A percentile compares a stretch with the other conserved stretches of the same genome.
Evolutionary conservation across 2,113 vertebrate genomes (phyloP).

Genomic region (Copsychus sechellarum): DNA sequence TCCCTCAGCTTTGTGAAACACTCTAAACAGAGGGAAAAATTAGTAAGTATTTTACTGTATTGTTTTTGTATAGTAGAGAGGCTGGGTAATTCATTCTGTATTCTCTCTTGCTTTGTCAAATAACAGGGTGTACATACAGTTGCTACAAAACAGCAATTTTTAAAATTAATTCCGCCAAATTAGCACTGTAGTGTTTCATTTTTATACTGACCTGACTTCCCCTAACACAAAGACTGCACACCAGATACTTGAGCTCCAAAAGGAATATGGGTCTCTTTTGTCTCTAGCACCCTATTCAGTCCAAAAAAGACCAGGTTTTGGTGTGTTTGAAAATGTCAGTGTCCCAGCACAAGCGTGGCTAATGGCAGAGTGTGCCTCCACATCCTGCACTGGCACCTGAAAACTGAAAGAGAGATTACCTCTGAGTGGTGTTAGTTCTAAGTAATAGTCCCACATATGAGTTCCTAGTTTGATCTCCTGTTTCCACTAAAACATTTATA

Average conservation of each 20-base stretch:
- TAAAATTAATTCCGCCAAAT: slow-evolving; percentile 28
- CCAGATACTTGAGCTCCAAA: not conserved
- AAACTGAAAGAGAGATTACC: not conserved
- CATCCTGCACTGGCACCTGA: not conserved
- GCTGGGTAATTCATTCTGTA: not conserved
- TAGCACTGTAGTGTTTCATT: not conserved
- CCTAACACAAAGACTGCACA: not conserved
- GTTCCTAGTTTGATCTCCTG: not conserved
- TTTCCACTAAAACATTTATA: slow-evolving; percentile 2
- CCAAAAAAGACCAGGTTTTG: slow-evolving; percentile 3
- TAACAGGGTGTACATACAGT: slow-evolving; percentile 1
- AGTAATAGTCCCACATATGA: not conserved
- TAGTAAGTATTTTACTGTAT: slow-evolving; percentile 1
- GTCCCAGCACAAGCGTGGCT: not conserved
- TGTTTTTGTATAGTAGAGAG: slow-evolving; percentile 23
- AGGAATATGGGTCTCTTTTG: not conserved
- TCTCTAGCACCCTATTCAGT: not conserved
- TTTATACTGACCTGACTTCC: not conserved
- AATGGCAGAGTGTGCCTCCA: not conserved
- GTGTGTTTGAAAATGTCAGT: slow-evolving; percentile 15
- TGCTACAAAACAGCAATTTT: slow-evolving; percentile 26
- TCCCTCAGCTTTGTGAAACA: not conserved
- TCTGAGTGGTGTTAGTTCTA: not conserved
- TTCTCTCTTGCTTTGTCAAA: slow-evolving; percentile 29
- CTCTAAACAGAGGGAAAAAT: slow-evolving; percentile 15